Percentiles rank a stretch among this genome's conserved stretches.
Evolutionary conservation across 1,140 invertebrate species (phyloP).

Genomic region (Alviniconcha marisindica): DNA sequence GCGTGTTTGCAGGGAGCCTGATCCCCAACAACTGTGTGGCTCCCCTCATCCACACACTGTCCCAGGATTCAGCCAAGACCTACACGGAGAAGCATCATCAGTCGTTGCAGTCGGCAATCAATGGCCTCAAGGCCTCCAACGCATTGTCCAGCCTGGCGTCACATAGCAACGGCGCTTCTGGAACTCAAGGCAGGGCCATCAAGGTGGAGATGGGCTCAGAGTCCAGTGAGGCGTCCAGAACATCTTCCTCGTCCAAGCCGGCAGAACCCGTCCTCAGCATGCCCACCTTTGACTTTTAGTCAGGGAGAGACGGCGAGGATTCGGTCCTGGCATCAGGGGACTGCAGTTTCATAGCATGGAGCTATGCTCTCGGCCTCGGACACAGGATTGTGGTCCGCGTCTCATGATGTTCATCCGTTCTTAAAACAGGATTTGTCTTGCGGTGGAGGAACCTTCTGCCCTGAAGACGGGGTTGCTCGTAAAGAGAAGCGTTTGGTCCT

Average conservation of each 20-base stretch:
- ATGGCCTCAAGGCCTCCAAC: conserved; percentile 37
- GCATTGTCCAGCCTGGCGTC: not conserved
- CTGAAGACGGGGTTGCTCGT: too few species aligned
- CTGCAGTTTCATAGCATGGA: too few species aligned
- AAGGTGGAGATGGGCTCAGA: not conserved
- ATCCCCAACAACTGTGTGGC: conserved; percentile 93
- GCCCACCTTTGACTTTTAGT: conserved; percentile 41
- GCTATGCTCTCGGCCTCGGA: too few species aligned
- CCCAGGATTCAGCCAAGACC: conserved; percentile 88
- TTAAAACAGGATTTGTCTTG: too few species aligned
- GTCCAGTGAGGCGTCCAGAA: not conserved
- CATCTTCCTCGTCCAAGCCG: not conserved
- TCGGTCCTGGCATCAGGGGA: too few species aligned
- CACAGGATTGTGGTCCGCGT: too few species aligned
- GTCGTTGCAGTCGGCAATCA: conserved; percentile 30
- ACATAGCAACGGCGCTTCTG: conserved; percentile 4
- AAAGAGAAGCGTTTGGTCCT: too few species aligned
- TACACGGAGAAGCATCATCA: conserved; percentile 81
- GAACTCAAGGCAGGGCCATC: not conserved
- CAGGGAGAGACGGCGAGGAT: not conserved
- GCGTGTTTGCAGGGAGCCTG: conserved; percentile 84
- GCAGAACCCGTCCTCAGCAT: conserved; percentile 41
- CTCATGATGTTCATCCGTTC: too few species aligned
- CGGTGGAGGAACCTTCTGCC: too few species aligned
- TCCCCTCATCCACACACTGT: conserved; percentile 85